Base-by-base conservation (phyloP, 2,797 vertebrate species). In the Gymnodraco acuticeps region DNA sequence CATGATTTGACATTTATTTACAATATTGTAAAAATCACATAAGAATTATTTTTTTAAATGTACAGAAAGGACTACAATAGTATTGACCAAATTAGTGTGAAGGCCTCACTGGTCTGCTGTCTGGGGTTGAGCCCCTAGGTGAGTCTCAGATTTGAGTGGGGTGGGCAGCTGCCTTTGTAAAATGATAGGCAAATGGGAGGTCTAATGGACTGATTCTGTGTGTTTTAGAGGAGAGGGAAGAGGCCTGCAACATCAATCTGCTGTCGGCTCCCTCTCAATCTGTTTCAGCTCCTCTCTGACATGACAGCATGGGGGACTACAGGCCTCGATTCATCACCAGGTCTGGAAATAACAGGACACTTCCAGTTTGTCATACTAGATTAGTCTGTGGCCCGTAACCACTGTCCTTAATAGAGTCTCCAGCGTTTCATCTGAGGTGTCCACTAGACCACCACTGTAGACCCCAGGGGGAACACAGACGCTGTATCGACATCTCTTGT, bases 361-460 rank as follows among this genome's bases (percentile, higher is more conserved):
- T 93, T 94, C 92, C 93, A 94, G 92, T 95, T 94, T 95, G 94
- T 95, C 95, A 95, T 94, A 92, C 71, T 85, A 91, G 93, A 95
- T 95, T 94, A 95, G 94, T 94, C 93, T 94, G 92, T 93, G 94
- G 92, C 90, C 92, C 85, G 88, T 94, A 95, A 95, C 92, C 93
- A 94, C 92, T 90, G 89, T 87, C 92, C 92, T 92, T 94, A 95
- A 95, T 93, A 93, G 93, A 95, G 93, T 93, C 88, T 92, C 94
- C 88, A 89, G 89, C 56, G 77, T 85, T 93, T 92, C 81, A 85
- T 92, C 87, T 79, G 81, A 92, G 87, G 83, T 92, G 84, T 93
- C 93, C 91, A 89, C 81, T 41, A 85, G 93, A 92, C 94, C 92
- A 93, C 92, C 90, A 78, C 67, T 83, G 88, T 75, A 90, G 90